Base-by-base conservation (phyloP, 2,888 invertebrate genomes). In the Pseudococcus viburni region DNA sequence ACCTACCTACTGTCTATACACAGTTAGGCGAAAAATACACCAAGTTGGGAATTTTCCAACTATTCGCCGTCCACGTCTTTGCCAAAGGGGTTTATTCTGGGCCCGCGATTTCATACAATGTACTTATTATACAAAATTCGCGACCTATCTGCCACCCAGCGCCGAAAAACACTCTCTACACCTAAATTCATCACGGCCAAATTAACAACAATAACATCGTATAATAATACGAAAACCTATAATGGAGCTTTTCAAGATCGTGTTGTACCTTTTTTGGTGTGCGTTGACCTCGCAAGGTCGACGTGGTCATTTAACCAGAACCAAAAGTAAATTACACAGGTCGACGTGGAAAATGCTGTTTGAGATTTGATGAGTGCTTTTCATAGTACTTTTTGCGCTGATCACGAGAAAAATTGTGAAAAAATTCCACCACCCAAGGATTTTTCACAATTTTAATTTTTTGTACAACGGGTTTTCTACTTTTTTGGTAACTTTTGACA, bases 11-110 rank as follows among this genome's bases (percentile, higher is more conserved):
- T 39, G 77, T 77, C 77, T 77, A 42, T 42, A 33, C 33, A 17
- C 26, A 17, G 19, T 83, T 46, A 46, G n/a, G 77, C 17, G 46
- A 83, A 83, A 83, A 83, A 83, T 83, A 83, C 80, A 46, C 19
- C 26, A 46, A 42, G 46, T 83, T 83, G 80, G 80, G 80, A 46
- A 83, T 83, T 83, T 83, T 83, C 80, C 80, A 83, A 83, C 19
- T 26, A 83, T 83, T 42, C 80, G 80, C 12, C 64, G 80, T 46
- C 80, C 80, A 9, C 42, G 42, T 77, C 46, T 42, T 19, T 83
- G 80, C 80, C 80, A 83, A 46, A 83, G 73, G 46, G 80, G 42
- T 17, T 77, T 77, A 77, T 77, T 77, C 77, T 77, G 33, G 77
- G 33, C 77, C 39, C 22, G 22, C 22, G 64, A 64, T 22, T 12